A percentile compares a stretch with the other conserved stretches of the same genome.
Evolutionary conservation across 2,113 vertebrate species (phyloP).

Genomic region (Maccullochella peelii): DNA sequence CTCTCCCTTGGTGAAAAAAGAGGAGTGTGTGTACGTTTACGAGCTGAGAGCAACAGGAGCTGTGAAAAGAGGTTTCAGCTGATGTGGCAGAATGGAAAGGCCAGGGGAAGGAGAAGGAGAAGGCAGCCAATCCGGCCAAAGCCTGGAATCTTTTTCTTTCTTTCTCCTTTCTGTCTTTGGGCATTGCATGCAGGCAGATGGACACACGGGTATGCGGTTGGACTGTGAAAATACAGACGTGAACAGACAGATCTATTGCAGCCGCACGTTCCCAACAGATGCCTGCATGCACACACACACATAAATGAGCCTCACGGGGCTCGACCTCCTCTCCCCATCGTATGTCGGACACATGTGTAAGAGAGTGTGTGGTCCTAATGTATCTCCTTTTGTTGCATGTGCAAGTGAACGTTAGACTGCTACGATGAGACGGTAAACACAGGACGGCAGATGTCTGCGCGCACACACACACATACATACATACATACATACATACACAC

Average conservation of each 20-base stretch:
- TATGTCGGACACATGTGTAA: slow-evolving; percentile 57
- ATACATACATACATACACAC: background rate
- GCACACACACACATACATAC: slow-evolving; percentile 21
- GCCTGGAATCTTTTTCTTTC: slow-evolving; percentile 20
- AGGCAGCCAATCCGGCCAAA: slow-evolving; percentile 35
- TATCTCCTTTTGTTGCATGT: slow-evolving; percentile 48
- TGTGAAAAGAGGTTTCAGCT: slow-evolving; percentile 78
- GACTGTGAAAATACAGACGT: slow-evolving; percentile 35
- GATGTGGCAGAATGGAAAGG: slow-evolving; percentile 75
- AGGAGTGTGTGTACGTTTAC: slow-evolving; percentile 70
- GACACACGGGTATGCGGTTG: slow-evolving; percentile 45
- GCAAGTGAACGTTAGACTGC: slow-evolving; percentile 47
- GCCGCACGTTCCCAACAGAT: slow-evolving; percentile 26
- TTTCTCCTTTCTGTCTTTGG: slow-evolving; percentile 1
- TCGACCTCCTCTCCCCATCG: slow-evolving; percentile 43
- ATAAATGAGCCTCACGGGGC: slow-evolving; percentile 49
- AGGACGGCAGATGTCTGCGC: slow-evolving; percentile 22
- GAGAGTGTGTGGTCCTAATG: slow-evolving; percentile 62
- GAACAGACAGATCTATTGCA: slow-evolving; percentile 35
- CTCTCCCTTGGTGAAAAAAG: slow-evolving; percentile 38
- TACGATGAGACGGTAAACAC: slow-evolving; percentile 22
- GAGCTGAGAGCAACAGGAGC: slow-evolving; percentile 83
- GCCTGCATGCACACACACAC: slow-evolving; percentile 5
- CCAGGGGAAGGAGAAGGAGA: slow-evolving; percentile 29
- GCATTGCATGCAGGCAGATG: slow-evolving; percentile 16